Base-by-base conservation (phyloP, 2,797 vertebrate species). In the Anniella stebbinsi region DNA sequence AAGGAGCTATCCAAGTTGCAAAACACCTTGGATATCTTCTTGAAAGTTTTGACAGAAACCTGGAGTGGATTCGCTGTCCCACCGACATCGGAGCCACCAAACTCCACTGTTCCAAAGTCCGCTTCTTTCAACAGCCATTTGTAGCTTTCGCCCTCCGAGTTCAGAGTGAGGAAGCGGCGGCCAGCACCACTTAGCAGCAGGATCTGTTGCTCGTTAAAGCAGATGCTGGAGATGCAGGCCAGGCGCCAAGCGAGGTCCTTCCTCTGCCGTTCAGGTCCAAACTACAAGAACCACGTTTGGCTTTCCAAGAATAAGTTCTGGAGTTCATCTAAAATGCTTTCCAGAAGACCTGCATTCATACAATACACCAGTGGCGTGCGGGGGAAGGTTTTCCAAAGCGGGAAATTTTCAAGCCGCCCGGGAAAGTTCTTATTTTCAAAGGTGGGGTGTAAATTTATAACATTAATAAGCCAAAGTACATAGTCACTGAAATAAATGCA, bases 291-390 rank as follows among this genome's bases (percentile, higher is more conserved):
- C 38, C 11, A 69, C 63, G 54, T 73, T 45, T 38, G 80, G 80
- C 63, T 82, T 88, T 86, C 66, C 84, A 75, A 60, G 82, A 80
- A 89, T 15, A 33, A 86, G 51, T 66, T n/a, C 94, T 92, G 88
- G 90, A 86, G 78, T 87, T 90, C 90, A 93, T 91, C 92, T 86
- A 60, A 60, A 75, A 75, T 81, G 38, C n/a, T 75, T 88, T 75
- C 33, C 69, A 76, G 72, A 23, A 60, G 57, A 36, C 72, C 28
- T 54, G 57, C 21, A 3, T 76, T 60, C 63, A 75, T 75, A 28
- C 70, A 60, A 41, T 7, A n/a, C 51, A 80, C 25, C 18, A 63
- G 60, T 25, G 21, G 21, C 5, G 18, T 6, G 18, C 18, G 60
- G 60, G 23, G 21, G 60, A 63, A 63, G 21, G 60, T 23, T 25